These are phyloP conservation scores for Tympanoctomys barrerae DNA, from an alignment of 2,797 vertebrate species.

Conservation along the genomic window DNA sequence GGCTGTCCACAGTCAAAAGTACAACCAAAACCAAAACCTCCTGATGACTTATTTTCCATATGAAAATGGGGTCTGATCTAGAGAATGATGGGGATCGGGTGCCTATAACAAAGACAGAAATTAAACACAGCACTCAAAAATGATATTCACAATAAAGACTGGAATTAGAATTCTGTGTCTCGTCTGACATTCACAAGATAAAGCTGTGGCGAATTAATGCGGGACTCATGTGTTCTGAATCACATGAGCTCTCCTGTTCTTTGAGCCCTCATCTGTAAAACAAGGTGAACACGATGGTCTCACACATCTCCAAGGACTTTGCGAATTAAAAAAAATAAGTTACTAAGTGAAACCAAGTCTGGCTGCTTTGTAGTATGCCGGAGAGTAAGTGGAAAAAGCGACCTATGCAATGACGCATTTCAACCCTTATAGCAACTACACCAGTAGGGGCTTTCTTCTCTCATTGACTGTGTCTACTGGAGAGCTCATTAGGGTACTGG, in stretches of 20 bases:
- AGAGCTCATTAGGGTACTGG: neutral
- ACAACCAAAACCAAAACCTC: neutral
- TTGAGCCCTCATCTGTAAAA: slow-evolving; percentile 27
- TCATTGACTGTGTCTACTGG: neutral
- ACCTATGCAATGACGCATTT: slow-evolving; percentile 45
- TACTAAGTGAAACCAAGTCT: slow-evolving; percentile 24
- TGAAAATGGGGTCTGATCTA: neutral
- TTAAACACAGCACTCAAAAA: slow-evolving; percentile 32
- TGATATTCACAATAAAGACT: neutral
- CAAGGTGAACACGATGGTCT: neutral
- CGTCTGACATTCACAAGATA: neutral
- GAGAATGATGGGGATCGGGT: neutral
- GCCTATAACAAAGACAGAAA: slow-evolving; percentile 5
- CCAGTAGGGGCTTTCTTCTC: slow-evolving; percentile 39
- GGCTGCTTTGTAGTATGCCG: slow-evolving; percentile 40
- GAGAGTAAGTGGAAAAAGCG: slow-evolving; percentile 50
- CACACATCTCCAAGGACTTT: slow-evolving; percentile 4
- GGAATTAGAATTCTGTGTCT: neutral
- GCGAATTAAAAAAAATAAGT: neutral
- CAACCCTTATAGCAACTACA: neutral
- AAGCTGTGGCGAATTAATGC: neutral
- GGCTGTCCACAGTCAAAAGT: neutral
- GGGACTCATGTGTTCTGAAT: neutral
- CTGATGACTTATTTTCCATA: neutral
- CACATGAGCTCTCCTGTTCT: neutral